These are phyloP conservation scores for Pseudomyrmex dendroicus DNA, from an alignment of 1,140 invertebrate species.

Conservation along the genomic window DNA sequence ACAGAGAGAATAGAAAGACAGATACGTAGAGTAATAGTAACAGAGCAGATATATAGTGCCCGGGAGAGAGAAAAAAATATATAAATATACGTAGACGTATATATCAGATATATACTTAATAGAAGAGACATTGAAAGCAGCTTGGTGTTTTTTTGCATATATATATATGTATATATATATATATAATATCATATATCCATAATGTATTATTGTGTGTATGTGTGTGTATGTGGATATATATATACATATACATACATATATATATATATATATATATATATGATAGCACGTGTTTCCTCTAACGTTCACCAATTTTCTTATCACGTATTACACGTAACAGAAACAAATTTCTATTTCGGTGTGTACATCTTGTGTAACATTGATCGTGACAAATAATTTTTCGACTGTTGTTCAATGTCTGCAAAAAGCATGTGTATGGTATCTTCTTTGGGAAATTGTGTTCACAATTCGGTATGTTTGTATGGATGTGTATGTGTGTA, in stretches of 20 bases:
- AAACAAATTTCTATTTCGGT: constrained; percentile 25
- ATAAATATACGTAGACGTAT: constrained; percentile 68
- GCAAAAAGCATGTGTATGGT: background rate
- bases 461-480: too few relatives aligned
- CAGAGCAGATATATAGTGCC: constrained; percentile 79
- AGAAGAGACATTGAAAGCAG: constrained; percentile 85
- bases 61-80: constrained; percentile 77
- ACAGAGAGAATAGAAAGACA: constrained; percentile 78
- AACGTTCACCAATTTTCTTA: constrained; percentile 30
- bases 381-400: constrained; percentile 26
- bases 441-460: background rate
- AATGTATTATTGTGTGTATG: constrained; percentile 55
- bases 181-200: constrained; percentile 42
- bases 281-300: constrained; percentile 69
- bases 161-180: constrained; percentile 60
- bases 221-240: constrained; percentile 65
- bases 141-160: constrained; percentile 82
- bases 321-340: constrained; percentile 30
- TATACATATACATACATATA: background rate
- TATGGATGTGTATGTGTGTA: background rate
- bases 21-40: constrained; percentile 80
- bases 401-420: constrained; percentile 37
- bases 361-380: constrained; percentile 13
- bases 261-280: constrained; percentile 59
- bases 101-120: constrained; percentile 79